Evolutionary conservation across 2,888 invertebrate species (phyloP).

Genomic region (Amblyteles armatorius): DNA sequence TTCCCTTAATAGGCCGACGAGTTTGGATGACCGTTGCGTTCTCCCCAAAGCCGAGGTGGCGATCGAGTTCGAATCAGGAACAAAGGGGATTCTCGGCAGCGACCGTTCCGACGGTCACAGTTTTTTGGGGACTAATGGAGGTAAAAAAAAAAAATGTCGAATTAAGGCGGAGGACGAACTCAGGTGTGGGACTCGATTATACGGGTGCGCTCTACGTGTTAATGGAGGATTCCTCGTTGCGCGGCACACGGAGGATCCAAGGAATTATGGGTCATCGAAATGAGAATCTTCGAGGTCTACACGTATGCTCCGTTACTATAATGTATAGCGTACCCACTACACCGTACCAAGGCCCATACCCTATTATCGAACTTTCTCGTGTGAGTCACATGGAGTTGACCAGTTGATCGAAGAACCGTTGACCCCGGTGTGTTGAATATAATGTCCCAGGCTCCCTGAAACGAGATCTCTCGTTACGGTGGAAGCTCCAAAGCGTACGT

Average conservation of each 20-base stretch:
- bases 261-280: conserved; percentile 45
- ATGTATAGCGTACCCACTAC: conserved; percentile 19
- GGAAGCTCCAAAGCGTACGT: conserved; percentile 14
- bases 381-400: conserved; percentile 51
- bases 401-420: conserved; percentile 48
- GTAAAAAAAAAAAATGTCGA: conserved; percentile 12
- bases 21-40: background rate
- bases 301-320: conserved; percentile 28
- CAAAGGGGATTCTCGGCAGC: background rate
- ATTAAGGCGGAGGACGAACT: conserved; percentile 11
- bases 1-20: background rate
- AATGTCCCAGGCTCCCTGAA: conserved; percentile 45
- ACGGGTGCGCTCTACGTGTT: conserved; percentile 40
- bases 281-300: conserved; percentile 23
- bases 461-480: conserved; percentile 46
- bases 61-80: background rate
- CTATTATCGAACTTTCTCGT: conserved; percentile 54
- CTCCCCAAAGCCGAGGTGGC: background rate
- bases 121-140: conserved; percentile 23
- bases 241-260: conserved; percentile 20
- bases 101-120: background rate
- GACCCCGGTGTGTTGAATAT: conserved; percentile 31
- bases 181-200: conserved; percentile 34
- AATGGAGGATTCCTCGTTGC: conserved; percentile 29
- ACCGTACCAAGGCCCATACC: conserved; percentile 13